Evolutionary conservation across 2,113 vertebrate genomes (phyloP), one percentile per base, ranked within the genome.

Genomic region (Cyprinus carpio): DNA sequence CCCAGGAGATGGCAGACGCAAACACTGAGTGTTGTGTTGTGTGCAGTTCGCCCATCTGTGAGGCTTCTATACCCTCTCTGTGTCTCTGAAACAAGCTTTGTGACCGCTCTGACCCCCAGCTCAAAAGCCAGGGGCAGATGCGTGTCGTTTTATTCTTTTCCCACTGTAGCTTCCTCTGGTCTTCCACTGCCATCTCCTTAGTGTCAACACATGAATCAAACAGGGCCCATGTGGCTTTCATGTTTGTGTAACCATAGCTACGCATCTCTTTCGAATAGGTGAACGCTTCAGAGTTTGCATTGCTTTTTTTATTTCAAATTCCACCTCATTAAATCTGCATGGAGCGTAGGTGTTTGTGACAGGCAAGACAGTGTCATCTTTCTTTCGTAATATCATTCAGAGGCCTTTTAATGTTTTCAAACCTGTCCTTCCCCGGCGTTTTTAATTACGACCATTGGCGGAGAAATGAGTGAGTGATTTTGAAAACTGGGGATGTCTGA

Each of bases 211-310:
- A 90, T 90, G 85, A 93, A 92, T 93, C 87, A 90, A 87, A 91
- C 90, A 81, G 89, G 88, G 88, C 89, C 85, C 65, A 72, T 80
- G 75, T 81, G 87, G 91, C 93, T 94, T 94, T 94, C 92, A 94
- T 93, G 92, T 95, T 93, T 93, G 91, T 29, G 94, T 93, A 91
- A 93, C 94, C 94, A 94, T 94, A 92, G 93, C 85, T 91, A 94
- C 87, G 90, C 43, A 43, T 82, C 80, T 79, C 77, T 86, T 93
- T 93, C 92, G 90, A 94, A 94, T 90, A 93, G 91, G 92, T 94
- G 92, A 93, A 89, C 90, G 83, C 88, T 91, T 92, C 91, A 86
- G 89, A 92, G 91, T 89, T 90, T 67, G 46, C 81, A 84, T 84
- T 71, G 49, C 54, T 64, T 65, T 80, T 80, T 69, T 71, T 86